Base-by-base conservation (phyloP, 2,113 vertebrate genomes). In the Pagrus major region DNA sequence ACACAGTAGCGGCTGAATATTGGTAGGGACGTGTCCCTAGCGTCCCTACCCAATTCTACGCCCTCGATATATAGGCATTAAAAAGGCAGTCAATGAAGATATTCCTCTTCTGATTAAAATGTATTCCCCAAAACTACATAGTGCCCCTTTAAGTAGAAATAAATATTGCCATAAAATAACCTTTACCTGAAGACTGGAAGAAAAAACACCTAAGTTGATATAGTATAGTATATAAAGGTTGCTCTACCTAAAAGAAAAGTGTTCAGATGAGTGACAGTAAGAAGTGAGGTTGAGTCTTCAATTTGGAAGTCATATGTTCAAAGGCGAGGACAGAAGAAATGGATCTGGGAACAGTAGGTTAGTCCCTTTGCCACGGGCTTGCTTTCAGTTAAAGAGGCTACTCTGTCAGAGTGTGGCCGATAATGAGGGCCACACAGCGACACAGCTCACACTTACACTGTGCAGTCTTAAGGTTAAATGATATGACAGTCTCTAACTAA, bases 391-490 rank as follows among this genome's bases (percentile, higher is more conserved):
- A 86, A 86, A 90, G 87, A 88, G 83, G 67, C 33, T 69, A 78
- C 77, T 90, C 89, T 87, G 86, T 93, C 88, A 87, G 75, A 82
- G 68, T 73, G 89, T 69, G 85, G 88, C 88, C 77, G 29, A 83
- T 95, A 95, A 95, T 95, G 94, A 95, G 94, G 84, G 87, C 77
- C 88, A 91, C 88, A 78, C 87, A 80, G 80, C 29, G 59, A 86
- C 86, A 85, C 80, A 61, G 76, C 89, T 85, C 76, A 78, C 71
- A 88, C 79, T 87, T 86, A 80, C 82, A 81, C 87, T 55, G 58
- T 85, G 85, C 85, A 88, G 80, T 93, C 91, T 92, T 93, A 92
- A 95, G 95, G 94, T 95, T 95, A 94, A 95, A 94, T 94, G 83
- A 94, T 90, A 93, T 93, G 94, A 93, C 95, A 93, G 93, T 82